A percentile compares a stretch with the other conserved stretches of the same genome.
These are phyloP conservation scores for Microtus pennsylvanicus DNA, from an alignment of 2,113 vertebrate species.

Conservation along the genomic window DNA sequence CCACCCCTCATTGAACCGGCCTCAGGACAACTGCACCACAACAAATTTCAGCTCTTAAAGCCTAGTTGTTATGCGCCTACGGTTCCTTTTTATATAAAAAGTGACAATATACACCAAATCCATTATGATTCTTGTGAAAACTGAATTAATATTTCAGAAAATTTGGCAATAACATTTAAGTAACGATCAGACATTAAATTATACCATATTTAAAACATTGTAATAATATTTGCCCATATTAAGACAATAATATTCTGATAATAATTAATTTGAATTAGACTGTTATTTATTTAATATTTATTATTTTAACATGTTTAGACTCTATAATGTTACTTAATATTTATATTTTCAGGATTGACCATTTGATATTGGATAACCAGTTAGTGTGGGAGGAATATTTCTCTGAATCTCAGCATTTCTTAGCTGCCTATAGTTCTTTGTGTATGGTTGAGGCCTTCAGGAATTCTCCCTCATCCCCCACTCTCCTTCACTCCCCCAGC, in stretches of 20 bases:
- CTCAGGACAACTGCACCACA: too few species aligned
- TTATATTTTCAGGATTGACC: background rate
- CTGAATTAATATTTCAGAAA: background rate
- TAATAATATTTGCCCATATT: background rate
- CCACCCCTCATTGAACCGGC: too few species aligned
- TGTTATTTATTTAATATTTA: background rate
- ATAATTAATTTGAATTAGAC: background rate
- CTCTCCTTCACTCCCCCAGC: background rate
- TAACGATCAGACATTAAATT: background rate
- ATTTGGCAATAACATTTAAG: background rate
- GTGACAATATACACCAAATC: background rate
- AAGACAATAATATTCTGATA: background rate
- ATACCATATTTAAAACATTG: background rate
- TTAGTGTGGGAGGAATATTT: background rate
- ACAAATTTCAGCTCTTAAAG: background rate
- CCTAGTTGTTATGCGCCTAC: background rate
- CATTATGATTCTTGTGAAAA: background rate
- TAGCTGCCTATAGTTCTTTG: background rate
- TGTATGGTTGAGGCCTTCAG: background rate
- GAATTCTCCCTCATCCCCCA: background rate
- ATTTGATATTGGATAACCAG: background rate
- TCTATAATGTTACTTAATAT: background rate
- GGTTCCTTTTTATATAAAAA: background rate
- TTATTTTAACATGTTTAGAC: background rate
- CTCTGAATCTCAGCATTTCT: background rate